Base-by-base conservation (phyloP, 2,888 invertebrate species). In the Epinotia demarniana region DNA sequence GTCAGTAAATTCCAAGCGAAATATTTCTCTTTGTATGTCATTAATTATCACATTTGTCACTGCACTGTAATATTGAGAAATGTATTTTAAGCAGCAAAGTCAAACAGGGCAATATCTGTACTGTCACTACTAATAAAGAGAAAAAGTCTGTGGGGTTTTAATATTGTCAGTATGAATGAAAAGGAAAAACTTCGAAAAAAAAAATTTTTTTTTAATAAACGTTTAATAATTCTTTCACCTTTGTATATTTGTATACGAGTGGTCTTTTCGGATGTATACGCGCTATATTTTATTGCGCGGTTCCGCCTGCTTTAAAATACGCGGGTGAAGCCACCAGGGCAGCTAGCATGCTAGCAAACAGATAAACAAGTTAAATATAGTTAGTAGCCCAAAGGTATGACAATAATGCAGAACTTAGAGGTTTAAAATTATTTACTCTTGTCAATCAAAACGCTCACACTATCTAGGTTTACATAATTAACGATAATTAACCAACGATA, bases 381-480 rank as follows among this genome's bases (percentile, higher is more conserved):
- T 27, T 19, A 57, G 27, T 58, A 33, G 57, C 19, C 39, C 23
- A 60, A 64, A 60, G 53, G 53, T 13, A 53, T 13, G 53, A n/a
- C n/a, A 46, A 72, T n/a, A 69, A 66, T 70, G 13, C 16, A 64
- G 19, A 27, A 12, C 39, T 11, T 33, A 60, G 71, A 3, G 75
- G 43, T 27, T 71, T 75, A 64, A 43, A 9, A 33, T 46, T 73
- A 73, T 71, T 71, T 75, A 60, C 70, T 18, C 5, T 55, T 61
- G 75, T 71, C 74, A 70, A 49, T 70, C 75, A 75, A 3, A 39
- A 18, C 19, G 62, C 23, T 33, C 57, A 19, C 49, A 4, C n/a
- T 8, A 27, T 1, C 5, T 1, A n/a, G 9, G 9, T 39, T 2
- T 13, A 18, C n/a, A 53, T 13, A 53, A n/a, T 23, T 6, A 33